Base-by-base conservation (phyloP, 2,797 vertebrate genomes). In the Acipenser transmontanus region DNA sequence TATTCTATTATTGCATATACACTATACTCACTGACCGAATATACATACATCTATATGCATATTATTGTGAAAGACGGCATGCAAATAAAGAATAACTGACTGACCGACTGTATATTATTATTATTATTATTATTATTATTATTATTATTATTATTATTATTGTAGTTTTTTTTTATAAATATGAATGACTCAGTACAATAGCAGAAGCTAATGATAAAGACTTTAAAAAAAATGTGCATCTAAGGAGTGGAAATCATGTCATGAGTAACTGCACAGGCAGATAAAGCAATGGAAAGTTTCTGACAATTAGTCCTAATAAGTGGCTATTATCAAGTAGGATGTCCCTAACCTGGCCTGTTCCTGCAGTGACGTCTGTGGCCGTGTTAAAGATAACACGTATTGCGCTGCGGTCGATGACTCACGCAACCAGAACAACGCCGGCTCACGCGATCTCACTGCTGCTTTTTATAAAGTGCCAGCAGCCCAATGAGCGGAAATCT, bases 241-340 rank as follows among this genome's bases (percentile, higher is more conserved):
- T 34, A 34, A 34, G 20, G 20, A 34, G 20, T 34, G 34, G 34
- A 34, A 34, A 34, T 34, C 34, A 34, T 52, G 51, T 52, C 51
- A 13, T n/a, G n/a, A 1, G 2, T 57, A 57, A 57, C 54, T 57
- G 54, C 12, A 57, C 54, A 57, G n/a, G 54, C 54, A 57, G 54
- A 57, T 57, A 57, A 57, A 57, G 14, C 9, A 57, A 57, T 57
- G 54, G 54, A 57, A 57, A 57, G 10, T 57, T 56, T 57, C 50
- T 57, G 54, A 57, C 8, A 57, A 57, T 57, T 57, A 57, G 54
- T 57, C 54, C 54, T 57, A 57, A 57, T 57, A 57, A 57, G 54
- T 57, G 54, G 54, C 12, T 57, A 7, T 57, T 57, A 57, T 57
- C 54, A 57, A 57, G 54, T 57, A 57, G 54, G 54, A 57, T 57